A percentile compares a stretch with the other conserved stretches of the same genome.
phyloP scores from a whole-genome alignment of 2,797 vertebrate genomes.

The Aratinga solstitialis region DNA sequence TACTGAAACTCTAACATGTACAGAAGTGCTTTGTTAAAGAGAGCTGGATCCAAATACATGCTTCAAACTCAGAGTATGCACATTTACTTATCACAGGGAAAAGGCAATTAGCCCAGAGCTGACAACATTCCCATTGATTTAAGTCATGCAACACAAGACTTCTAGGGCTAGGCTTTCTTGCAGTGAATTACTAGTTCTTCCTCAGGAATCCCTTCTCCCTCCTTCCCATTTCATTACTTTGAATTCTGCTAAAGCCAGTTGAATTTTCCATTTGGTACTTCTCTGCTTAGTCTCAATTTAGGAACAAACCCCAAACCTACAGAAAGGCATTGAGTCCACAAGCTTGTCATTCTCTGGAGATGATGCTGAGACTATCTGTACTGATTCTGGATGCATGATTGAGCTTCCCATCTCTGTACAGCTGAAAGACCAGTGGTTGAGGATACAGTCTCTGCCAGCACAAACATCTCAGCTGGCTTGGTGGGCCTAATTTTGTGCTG shows the following conservation, averaged over 20 bases:
- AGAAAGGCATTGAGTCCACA: not conserved
- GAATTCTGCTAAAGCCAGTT: not conserved
- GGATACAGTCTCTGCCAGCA: not conserved
- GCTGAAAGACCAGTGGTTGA: not conserved
- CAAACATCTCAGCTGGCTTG: not conserved
- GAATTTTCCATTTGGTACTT: not conserved
- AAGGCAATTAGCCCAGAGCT: not conserved
- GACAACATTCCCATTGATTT: not conserved
- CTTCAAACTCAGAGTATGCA: not conserved
- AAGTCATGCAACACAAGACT: not conserved
- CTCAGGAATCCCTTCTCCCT: not conserved
- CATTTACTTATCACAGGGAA: not conserved
- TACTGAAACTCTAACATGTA: not conserved
- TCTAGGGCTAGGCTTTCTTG: not conserved
- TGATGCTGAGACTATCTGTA: not conserved
- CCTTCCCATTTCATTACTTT: not conserved
- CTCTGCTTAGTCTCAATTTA: not conserved
- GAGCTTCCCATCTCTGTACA: rapidly evolving
- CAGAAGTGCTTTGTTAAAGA: not conserved
- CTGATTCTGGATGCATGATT: not conserved
- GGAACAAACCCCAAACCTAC: not conserved
- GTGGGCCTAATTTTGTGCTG: not conserved
- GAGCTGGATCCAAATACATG: not conserved
- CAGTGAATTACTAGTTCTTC: not conserved
- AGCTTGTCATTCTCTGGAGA: not conserved